Percentiles rank a stretch among this genome's conserved stretches.
Conservation (phyloP, 1,140 invertebrate genomes). For the Drosophila ironensis region DNA sequence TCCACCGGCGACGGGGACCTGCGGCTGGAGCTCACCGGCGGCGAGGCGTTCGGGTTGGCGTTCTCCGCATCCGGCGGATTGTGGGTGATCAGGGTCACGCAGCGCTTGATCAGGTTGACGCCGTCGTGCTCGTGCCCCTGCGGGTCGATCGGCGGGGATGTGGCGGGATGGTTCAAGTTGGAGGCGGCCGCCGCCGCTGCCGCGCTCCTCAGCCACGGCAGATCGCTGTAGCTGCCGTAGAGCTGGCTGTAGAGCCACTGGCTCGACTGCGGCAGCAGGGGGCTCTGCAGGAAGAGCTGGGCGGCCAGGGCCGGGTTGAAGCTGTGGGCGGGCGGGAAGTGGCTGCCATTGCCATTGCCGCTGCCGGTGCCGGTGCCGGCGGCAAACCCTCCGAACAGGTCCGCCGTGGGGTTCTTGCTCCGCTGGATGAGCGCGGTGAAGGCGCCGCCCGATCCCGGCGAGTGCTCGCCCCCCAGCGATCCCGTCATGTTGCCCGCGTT, state of each 20-base stretch:
- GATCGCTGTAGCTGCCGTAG: conserved; percentile 85
- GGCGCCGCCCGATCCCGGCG: conserved; percentile 54
- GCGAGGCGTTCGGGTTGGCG: conserved; percentile 75
- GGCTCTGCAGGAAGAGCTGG: conserved; percentile 87
- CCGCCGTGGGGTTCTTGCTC: conserved; percentile 68
- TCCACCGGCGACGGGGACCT: conserved; percentile 75
- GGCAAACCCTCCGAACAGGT: conserved; percentile 82
- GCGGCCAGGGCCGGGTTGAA: conserved; percentile 87
- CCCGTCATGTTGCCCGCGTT: conserved; percentile 1
- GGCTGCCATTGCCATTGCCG: conserved; percentile 13
- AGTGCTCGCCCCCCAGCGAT: not conserved
- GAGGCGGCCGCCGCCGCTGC: conserved; percentile 32
- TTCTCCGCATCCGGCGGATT: conserved; percentile 71
- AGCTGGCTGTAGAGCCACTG: conserved; percentile 89
- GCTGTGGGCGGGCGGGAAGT: conserved; percentile 82
- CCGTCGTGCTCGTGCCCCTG: conserved; percentile 38
- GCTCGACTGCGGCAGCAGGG: conserved; percentile 87
- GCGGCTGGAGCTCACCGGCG: conserved; percentile 75
- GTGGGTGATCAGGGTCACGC: conserved; percentile 77
- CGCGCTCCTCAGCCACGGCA: conserved; percentile 83
- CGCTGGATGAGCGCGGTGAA: conserved; percentile 80
- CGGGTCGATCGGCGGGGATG: not conserved
- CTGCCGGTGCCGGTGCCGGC: too few relatives aligned
- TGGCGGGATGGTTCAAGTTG: not conserved
- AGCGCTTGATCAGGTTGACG: conserved; percentile 74